Percentiles rank a stretch among this genome's conserved stretches.
phyloP scores from a whole-genome alignment of 2,113 vertebrate species.

The Apteryx mantelli region DNA sequence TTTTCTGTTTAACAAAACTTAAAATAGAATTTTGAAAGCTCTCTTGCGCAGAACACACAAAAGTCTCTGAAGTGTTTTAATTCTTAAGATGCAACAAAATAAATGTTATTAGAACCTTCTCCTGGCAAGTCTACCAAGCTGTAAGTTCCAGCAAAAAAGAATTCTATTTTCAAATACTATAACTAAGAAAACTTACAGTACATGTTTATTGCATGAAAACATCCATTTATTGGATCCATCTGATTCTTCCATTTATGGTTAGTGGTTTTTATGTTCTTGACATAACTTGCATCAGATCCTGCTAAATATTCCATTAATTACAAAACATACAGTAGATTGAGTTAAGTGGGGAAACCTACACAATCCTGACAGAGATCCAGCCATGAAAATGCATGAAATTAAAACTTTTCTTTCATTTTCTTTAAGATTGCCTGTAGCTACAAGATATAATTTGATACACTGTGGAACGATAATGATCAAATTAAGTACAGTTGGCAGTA shows the following conservation, averaged over 20 bases:
- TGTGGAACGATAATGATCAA: background rate
- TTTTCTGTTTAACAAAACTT: constrained; percentile 50
- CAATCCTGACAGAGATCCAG: constrained; percentile 7
- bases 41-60: constrained; percentile 40
- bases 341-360: constrained; percentile 10
- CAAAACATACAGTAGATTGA: constrained; percentile 45
- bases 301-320: constrained; percentile 37
- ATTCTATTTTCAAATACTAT: constrained; percentile 23
- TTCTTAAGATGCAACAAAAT: constrained; percentile 44
- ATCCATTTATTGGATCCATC: constrained; percentile 55
- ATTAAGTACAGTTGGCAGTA: constrained; percentile 15
- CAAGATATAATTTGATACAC: background rate
- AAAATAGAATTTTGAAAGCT: constrained; percentile 21
- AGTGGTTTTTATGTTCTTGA: constrained; percentile 46
- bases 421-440: constrained; percentile 23
- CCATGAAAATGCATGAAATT: constrained; percentile 3
- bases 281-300: constrained; percentile 31
- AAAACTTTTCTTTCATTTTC: background rate
- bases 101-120: constrained; percentile 49
- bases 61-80: constrained; percentile 33
- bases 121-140: constrained; percentile 11
- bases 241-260: constrained; percentile 34
- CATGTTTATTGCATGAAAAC: constrained; percentile 79
- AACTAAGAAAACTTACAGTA: constrained; percentile 70
- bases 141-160: constrained; percentile 38